Evolutionary conservation across 53 echinoderm and acorn worm genomes (phyloP).

Genomic region (Astropecten irregularis): DNA sequence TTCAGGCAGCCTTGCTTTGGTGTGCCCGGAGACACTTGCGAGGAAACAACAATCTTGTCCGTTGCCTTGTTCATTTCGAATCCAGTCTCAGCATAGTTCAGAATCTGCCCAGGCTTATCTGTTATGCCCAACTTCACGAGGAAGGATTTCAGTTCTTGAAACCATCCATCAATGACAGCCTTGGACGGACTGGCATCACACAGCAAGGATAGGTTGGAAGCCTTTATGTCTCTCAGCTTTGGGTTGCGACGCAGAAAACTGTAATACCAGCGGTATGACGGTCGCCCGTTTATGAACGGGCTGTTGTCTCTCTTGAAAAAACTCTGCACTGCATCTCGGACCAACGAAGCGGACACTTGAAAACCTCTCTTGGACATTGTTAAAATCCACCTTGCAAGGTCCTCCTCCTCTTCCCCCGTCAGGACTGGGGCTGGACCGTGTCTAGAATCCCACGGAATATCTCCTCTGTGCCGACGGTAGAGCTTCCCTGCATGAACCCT

Average conservation of each 20-base stretch:
- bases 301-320: slow-evolving; percentile 67
- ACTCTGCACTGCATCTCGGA: slow-evolving; percentile 62
- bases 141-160: slow-evolving; percentile 50
- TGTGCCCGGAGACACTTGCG: not conserved
- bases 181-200: slow-evolving; percentile 36
- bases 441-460: slow-evolving; percentile 23
- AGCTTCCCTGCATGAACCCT: slow-evolving; percentile 67
- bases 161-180: slow-evolving; percentile 58
- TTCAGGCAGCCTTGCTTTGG: not conserved
- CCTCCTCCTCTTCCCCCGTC: slow-evolving; percentile 63
- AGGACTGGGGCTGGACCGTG: slow-evolving; percentile 63
- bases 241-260: slow-evolving; percentile 59
- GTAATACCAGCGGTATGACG: slow-evolving; percentile 68
- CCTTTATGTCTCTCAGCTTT: slow-evolving; percentile 40
- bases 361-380: slow-evolving; percentile 64
- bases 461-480: slow-evolving; percentile 61
- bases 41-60: not conserved
- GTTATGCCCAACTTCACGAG: slow-evolving; percentile 29
- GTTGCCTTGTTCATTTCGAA: slow-evolving; percentile 34
- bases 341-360: slow-evolving; percentile 49
- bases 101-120: slow-evolving; percentile 57
- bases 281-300: slow-evolving; percentile 65
- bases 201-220: slow-evolving; percentile 31
- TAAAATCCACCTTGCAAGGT: slow-evolving; percentile 53
- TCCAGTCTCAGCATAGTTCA: slow-evolving; percentile 30